Percentiles rank a stretch among this genome's conserved stretches.
These are phyloP conservation scores for Leuctra nigra DNA, from an alignment of 2,888 invertebrate genomes.

Conservation along the genomic window DNA sequence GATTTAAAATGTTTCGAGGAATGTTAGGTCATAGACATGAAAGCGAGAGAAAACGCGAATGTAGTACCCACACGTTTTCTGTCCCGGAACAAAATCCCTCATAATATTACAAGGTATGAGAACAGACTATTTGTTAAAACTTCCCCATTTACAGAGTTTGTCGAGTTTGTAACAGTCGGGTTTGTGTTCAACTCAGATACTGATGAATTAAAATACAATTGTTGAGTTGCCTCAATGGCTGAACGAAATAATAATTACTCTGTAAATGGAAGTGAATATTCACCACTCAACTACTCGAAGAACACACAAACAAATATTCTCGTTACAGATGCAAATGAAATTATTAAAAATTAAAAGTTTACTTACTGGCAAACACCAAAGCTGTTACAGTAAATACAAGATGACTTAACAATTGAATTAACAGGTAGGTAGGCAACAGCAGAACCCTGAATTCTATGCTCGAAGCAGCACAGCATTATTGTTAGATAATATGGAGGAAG, in stretches of 20 bases:
- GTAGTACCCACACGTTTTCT: slow-evolving; percentile 2
- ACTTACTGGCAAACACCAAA: slow-evolving; percentile 28
- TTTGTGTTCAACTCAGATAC: too few relatives aligned
- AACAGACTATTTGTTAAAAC: slow-evolving; percentile 18
- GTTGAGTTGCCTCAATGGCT: too few relatives aligned
- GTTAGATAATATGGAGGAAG: slow-evolving; percentile 1
- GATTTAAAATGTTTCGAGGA: slow-evolving; percentile 25
- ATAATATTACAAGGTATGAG: slow-evolving; percentile 17
- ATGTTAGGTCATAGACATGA: slow-evolving; percentile 29
- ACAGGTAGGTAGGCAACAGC: too few relatives aligned
- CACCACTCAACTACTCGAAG: slow-evolving; percentile 23
- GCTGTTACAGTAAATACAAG: slow-evolving; percentile 26
- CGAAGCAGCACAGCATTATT: slow-evolving; percentile 15
- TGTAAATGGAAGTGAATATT: slow-evolving; percentile 24
- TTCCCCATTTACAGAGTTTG: slow-evolving; percentile 19
- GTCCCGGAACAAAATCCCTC: slow-evolving; percentile 9
- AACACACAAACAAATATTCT: slow-evolving; percentile 27
- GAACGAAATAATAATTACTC: too few relatives aligned
- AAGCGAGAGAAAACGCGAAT: slow-evolving; percentile 26
- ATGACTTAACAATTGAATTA: slow-evolving; percentile 24
- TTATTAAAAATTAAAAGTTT: slow-evolving; percentile 20
- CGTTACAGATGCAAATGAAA: slow-evolving; percentile 22
- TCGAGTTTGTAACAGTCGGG: too few relatives aligned
- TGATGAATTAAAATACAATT: too few relatives aligned
- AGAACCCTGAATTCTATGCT: slow-evolving; percentile 23